Conservation (phyloP, 2,888 invertebrate genomes). For the Antheraea assamensis region DNA sequence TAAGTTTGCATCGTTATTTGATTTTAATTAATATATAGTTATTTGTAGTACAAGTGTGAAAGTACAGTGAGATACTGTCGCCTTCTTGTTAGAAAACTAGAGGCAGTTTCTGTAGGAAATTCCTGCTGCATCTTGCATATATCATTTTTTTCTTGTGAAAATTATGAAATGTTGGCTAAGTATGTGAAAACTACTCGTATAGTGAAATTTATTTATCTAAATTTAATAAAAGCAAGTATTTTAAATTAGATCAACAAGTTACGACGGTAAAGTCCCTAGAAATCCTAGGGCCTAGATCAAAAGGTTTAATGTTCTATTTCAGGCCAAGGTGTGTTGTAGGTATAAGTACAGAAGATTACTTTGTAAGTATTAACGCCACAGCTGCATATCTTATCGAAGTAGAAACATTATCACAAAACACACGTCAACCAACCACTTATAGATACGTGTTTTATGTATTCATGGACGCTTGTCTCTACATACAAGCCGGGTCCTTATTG, state of each 20-base stretch:
- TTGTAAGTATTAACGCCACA: conserved; percentile 28
- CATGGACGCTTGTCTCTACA: conserved; percentile 29
- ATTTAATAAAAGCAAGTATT: no score
- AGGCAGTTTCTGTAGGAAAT: no score
- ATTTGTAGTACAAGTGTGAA: no score
- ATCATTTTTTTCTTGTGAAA: no score
- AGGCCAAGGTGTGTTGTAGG: background rate
- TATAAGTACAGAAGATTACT: background rate
- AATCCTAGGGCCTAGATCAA: background rate
- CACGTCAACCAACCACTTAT: conserved; percentile 30
- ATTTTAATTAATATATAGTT: background rate
- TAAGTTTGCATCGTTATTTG: no score
- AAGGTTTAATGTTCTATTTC: background rate
- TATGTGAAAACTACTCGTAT: no score
- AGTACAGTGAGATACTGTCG: no score
- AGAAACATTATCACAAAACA: conserved; percentile 35
- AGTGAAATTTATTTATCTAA: no score
- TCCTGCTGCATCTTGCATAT: no score
- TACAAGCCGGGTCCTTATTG: background rate
- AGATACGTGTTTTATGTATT: conserved; percentile 31
- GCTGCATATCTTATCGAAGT: conserved; percentile 27
- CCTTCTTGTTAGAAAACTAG: no score
- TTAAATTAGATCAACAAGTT: background rate
- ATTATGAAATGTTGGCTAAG: no score
- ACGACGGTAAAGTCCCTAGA: background rate